phyloP scores from a whole-genome alignment of 2,797 vertebrate genomes.

The Anabacerthia variegaticeps region DNA sequence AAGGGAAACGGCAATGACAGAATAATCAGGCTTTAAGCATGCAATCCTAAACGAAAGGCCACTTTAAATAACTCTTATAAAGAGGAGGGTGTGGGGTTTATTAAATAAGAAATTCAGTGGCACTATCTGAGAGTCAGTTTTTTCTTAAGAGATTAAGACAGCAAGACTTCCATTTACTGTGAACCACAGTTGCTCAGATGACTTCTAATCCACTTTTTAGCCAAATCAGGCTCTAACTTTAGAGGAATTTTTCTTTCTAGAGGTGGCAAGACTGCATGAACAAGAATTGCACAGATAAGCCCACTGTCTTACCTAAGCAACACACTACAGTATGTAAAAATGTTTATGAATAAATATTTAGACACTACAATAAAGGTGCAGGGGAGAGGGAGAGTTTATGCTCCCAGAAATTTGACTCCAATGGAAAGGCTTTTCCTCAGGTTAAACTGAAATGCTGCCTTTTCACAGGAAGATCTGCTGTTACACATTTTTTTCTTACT shows the following conservation, averaged over 20 bases:
- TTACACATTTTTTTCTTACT: neutral
- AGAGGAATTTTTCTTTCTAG: neutral
- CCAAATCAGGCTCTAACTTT: neutral
- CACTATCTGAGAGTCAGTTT: neutral
- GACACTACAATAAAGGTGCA: neutral
- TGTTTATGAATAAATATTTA: neutral
- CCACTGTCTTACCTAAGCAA: neutral
- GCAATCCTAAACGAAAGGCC: neutral
- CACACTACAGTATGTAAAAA: neutral
- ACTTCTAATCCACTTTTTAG: neutral
- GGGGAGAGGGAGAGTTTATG: neutral
- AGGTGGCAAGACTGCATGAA: neutral
- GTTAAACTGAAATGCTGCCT: neutral
- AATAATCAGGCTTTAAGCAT: neutral
- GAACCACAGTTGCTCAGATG: neutral
- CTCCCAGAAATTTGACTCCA: neutral
- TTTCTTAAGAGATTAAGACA: neutral
- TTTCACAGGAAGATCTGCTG: neutral
- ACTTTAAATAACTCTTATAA: neutral
- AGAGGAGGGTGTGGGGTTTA: neutral
- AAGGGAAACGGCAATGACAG: neutral
- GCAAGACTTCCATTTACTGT: neutral
- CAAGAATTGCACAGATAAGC: neutral
- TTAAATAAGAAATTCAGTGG: neutral
- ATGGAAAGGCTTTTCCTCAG: neutral